Conservation (phyloP, 2,888 invertebrate species). For the Hedychridium roseum region DNA sequence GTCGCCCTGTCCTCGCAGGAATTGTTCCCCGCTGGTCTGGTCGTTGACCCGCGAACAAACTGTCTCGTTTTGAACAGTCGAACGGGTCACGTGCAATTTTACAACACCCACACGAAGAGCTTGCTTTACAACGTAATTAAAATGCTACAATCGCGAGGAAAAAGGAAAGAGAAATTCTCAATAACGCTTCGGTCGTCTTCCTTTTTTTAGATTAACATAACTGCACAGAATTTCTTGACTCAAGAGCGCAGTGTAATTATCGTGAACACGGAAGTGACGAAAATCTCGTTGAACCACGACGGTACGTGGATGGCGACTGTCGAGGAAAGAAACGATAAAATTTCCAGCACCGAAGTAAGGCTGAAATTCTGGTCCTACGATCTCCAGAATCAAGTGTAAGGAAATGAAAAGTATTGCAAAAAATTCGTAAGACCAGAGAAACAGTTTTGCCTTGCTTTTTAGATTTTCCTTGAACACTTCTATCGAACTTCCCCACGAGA, state of each 20-base stretch:
- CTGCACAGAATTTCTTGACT: conserved; percentile 74
- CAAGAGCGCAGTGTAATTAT: conserved; percentile 69
- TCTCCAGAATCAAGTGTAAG: conserved; percentile 69
- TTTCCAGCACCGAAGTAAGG: conserved; percentile 70
- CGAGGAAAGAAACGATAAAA: conserved; percentile 70
- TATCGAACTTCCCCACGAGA: conserved; percentile 77
- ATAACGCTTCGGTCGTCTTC: too few relatives aligned
- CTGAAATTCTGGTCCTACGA: conserved; percentile 81
- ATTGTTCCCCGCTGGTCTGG: conserved; percentile 68
- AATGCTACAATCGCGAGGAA: too few relatives aligned
- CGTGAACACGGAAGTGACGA: conserved; percentile 73
- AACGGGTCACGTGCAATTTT: conserved; percentile 80
- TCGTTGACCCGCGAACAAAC: conserved; percentile 71
- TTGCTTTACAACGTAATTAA: conserved; percentile 75
- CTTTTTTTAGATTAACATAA: conserved; percentile 71
- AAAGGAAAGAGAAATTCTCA: too few relatives aligned
- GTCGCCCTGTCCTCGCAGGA: conserved; percentile 63
- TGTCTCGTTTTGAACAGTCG: conserved; percentile 76
- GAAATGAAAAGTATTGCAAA: conserved; percentile 10
- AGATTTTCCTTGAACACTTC: conserved; percentile 77
- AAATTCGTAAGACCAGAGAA: conserved; percentile 2
- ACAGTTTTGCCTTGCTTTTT: too few relatives aligned
- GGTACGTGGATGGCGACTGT: conserved; percentile 80
- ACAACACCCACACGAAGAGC: conserved; percentile 70
- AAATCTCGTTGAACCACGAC: conserved; percentile 72